phyloP scores from a whole-genome alignment of 2,888 invertebrate species.

The Tipula confusa region DNA sequence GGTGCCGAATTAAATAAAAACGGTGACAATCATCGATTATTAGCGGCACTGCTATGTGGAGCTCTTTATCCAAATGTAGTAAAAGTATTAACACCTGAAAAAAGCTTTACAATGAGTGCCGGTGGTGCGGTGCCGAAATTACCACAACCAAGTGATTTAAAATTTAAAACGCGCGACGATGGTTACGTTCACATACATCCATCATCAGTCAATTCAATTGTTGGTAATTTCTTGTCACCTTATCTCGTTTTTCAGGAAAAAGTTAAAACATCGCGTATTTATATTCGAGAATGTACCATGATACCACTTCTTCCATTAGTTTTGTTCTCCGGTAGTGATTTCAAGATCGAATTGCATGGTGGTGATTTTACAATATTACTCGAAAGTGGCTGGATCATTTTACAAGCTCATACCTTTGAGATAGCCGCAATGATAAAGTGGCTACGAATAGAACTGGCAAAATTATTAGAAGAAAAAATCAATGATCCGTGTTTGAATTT shows the following conservation, averaged over 20 bases:
- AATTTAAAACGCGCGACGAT: conserved; percentile 69
- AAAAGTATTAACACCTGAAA: conserved; percentile 72
- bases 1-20: conserved; percentile 62
- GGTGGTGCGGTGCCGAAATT: conserved; percentile 71
- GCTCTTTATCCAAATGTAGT: conserved; percentile 91
- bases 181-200: conserved; percentile 72
- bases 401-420: conserved; percentile 71
- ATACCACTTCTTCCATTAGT: conserved; percentile 70
- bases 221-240: conserved; percentile 65
- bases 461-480: conserved; percentile 78
- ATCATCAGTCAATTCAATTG: conserved; percentile 66
- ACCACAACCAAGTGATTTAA: conserved; percentile 65
- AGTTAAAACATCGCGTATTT: conserved; percentile 72
- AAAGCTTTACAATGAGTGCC: conserved; percentile 67
- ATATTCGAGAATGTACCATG: conserved; percentile 76
- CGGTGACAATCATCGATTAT: conserved; percentile 67
- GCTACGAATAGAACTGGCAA: conserved; percentile 68
- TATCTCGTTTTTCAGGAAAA: conserved; percentile 81
- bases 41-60: conserved; percentile 82
- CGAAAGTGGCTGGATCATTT: conserved; percentile 78
- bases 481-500: conserved; percentile 73
- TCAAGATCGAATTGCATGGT: conserved; percentile 67
- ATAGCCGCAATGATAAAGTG: conserved; percentile 79
- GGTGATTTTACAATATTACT: conserved; percentile 69
- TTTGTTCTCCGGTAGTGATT: conserved; percentile 66